Base-by-base conservation (phyloP, 2,888 invertebrate genomes). In the Alloscopus bannaensis region DNA sequence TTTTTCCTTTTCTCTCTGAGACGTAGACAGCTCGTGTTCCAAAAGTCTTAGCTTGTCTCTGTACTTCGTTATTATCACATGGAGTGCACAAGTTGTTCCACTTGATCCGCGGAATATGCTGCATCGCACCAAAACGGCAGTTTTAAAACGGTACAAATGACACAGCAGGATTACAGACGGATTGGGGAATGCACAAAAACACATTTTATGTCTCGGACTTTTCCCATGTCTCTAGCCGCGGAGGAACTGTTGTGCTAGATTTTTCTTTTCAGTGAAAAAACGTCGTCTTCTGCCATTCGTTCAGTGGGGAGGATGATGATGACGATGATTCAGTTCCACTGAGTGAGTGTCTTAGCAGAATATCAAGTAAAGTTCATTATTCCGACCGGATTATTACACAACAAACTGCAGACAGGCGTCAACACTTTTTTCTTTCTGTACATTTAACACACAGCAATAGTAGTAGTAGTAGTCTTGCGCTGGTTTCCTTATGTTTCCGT, bases 381-480 rank as follows among this genome's bases (percentile, higher is more conserved):
- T 45, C 45, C 45, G 47, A 45, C 64, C 42, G 29, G 47, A 42
- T 45, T 42, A 64, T 42, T 64, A 45, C 26, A 64, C 24, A 47
- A 62, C 16, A 40, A 62, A 64, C 45, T 64, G 64, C 47, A 47
- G 64, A 64, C 64, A 64, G 64, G 64, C 64, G 64, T 64, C 64
- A 45, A 45, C 64, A 28, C 16, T 8, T 24, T 40, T 64, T 45
- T 64, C 28, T 60, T 60, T 60, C 40, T 36, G 60, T 42, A 60
- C 60, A 60, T 22, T 60, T 60, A 40, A 29, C 57, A n/a, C 47
- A 11, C 47, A 47, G 3, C n/a, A 57, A 57, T 18, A 59, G 59
- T n/a, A 22, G 3, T 55, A 28, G 13, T 36, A 47, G 47, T 52
- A n/a, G n/a, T 40, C 13, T 1, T 60, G 40, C 18, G 16, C n/a